Evolutionary conservation across 2,888 invertebrate genomes (phyloP).

Genomic region (Tipula lateralis): DNA sequence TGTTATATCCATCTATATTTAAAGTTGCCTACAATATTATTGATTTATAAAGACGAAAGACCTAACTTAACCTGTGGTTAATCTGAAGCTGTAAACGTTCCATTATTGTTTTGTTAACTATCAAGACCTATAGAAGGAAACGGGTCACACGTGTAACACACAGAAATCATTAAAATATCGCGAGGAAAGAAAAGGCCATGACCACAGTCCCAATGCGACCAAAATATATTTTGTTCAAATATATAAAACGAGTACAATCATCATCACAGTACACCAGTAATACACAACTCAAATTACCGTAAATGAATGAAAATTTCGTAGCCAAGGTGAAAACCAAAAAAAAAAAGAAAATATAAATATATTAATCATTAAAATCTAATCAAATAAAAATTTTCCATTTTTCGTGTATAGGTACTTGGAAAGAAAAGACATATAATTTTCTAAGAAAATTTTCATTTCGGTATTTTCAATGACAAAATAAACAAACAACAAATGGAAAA

Average conservation of each 20-base stretch:
- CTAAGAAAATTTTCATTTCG: not conserved
- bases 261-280: not conserved
- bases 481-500: constrained; percentile 13
- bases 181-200: not conserved
- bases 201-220: not conserved
- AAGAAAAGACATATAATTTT: not conserved
- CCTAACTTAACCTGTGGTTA: too few species aligned
- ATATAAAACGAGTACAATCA: not conserved
- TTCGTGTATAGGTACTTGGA: not conserved
- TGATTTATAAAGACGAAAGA: too few species aligned
- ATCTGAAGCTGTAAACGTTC: too few species aligned
- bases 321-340: not conserved
- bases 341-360: not conserved
- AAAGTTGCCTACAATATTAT: too few species aligned
- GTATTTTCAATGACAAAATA: constrained; percentile 25
- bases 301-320: not conserved
- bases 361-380: constrained; percentile 24
- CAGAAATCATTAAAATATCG: too few species aligned
- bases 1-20: too few species aligned
- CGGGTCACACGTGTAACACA: too few species aligned
- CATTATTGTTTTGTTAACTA: too few species aligned
- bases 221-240: not conserved
- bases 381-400: constrained; percentile 6
- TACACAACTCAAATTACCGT: not conserved
- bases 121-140: too few species aligned